Evolutionary conservation across 1,140 invertebrate genomes (phyloP), one percentile per base, ranked within the genome.

Genomic region (Nomia melanderi): DNA sequence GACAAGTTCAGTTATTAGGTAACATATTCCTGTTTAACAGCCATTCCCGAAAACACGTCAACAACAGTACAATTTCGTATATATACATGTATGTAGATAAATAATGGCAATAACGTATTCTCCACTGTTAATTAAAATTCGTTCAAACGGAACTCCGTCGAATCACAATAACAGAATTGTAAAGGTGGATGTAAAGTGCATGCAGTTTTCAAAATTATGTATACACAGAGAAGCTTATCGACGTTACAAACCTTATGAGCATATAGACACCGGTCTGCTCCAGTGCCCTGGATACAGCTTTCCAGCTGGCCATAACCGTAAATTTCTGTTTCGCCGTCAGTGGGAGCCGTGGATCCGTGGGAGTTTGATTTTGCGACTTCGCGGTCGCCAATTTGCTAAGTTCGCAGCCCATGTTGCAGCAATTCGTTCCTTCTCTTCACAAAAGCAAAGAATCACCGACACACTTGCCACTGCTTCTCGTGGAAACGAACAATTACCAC

Each of bases 271-370:
- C 97, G 33, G 97, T 98, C 20, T 95, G 94, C 90, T 97, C 96
- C 94, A 98, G 96, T 1, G 96, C 96, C 81, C 97, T 94, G 57
- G 95, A 95, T 78, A 98, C 97, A 6, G 96, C 97, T 89, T 97
- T 97, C 97, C 97, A 98, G 17, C 96, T 97, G 2, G 97, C 96
- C 47, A 96, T 93, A 92, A 98, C 96, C 75, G 94, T 96, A 90
- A 97, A 98, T 90, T 96, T 97, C 93, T 98, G 97, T 87, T 95
- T 95, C 6, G 96, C 96, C 1, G 95, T 97, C 27, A 98, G 93
- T 0, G 97, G 97, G 74, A 98, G 93, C 50, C 96, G 90, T 1
- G 96, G 96, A 90, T 97, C 96, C 5, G 94, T 94, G 14, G 95
- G 94, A 86, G 81, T 59, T 90, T 91, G 73, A 80, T 87, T 92